Base-by-base conservation (phyloP, 2,888 invertebrate species). In the Lasiommata megera region DNA sequence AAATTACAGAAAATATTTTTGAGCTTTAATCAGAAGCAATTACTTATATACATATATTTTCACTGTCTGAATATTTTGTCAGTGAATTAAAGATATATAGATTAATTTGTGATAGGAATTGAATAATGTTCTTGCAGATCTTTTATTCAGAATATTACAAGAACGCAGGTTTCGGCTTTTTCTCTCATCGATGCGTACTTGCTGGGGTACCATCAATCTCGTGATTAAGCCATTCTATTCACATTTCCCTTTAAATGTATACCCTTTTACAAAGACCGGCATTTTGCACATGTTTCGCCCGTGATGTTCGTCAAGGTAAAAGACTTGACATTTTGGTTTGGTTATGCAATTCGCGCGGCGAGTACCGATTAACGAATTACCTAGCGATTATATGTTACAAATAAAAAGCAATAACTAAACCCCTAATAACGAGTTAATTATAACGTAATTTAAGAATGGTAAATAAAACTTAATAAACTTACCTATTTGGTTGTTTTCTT, bases 401-500 rank as follows among this genome's bases (percentile, higher is more conserved):
- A 17, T 12, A 23, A 40, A 56, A 18, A 6, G 14, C 12, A n/a
- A n/a, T 12, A 38, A 18, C 9, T 6, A 18, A 23, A 37, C 12
- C 16, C n/a, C 28, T 1, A 40, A 12, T 8, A 18, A 54, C 41
- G 37, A 51, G 34, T 17, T 44, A 8, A 12, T 43, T n/a, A 6
- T 2, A n/a, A 60, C 52, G 60, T 62, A 46, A 38, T 38, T 50
- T 52, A 60, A 61, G 63, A 63, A 56, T 54, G 11, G 17, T 17
- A 16, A 37, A 16, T 40, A 48, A 51, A 40, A 16, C 40, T 16
- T n/a, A 48, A n/a, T 23, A 47, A 69, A 81, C 88, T 88, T 87
- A 93, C 94, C 92, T 93, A 74, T 91, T 92, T 59, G 88, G 85
- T 73, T 91, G 86, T 85, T 92, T 92, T 80, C 92, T 93, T 84